phyloP scores from a whole-genome alignment of 2,113 vertebrate species.

The Hippoglossus stenolepis region DNA sequence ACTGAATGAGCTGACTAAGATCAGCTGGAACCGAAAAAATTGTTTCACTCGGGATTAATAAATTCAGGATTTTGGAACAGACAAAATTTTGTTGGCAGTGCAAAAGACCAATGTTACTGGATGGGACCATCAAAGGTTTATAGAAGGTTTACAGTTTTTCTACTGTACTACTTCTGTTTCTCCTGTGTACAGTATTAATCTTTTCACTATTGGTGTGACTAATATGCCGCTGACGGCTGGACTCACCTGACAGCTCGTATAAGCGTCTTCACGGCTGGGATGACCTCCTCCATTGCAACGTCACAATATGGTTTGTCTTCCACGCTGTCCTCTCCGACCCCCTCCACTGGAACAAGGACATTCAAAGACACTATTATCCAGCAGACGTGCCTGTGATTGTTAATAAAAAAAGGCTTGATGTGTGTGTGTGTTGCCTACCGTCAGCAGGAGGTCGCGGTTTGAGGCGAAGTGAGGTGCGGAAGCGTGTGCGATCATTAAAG shows the following conservation, averaged over 20 bases:
- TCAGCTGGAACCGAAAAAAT: too few species aligned
- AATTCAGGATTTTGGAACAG: too few species aligned
- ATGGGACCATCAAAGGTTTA: not conserved
- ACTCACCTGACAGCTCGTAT: conserved; percentile 93
- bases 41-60: too few species aligned
- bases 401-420: conserved; percentile 1
- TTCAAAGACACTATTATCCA: not conserved
- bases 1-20: too few species aligned
- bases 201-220: too few species aligned
- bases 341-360: conserved; percentile 79
- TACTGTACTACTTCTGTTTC: too few species aligned
- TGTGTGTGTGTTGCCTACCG: conserved; percentile 71
- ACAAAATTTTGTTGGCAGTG: too few species aligned
- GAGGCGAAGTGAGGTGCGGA: conserved; percentile 93
- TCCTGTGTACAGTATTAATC: too few species aligned
- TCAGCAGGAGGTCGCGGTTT: conserved; percentile 87
- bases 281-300: conserved; percentile 91
- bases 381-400: not conserved
- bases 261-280: conserved; percentile 92
- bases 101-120: too few species aligned
- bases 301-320: conserved; percentile 95
- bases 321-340: conserved; percentile 85
- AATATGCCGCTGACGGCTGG: not conserved
- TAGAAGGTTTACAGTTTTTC: too few species aligned
- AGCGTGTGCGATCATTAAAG: conserved; percentile 95